phyloP scores from a whole-genome alignment of 2,113 vertebrate species.

The Mirza zaza region DNA sequence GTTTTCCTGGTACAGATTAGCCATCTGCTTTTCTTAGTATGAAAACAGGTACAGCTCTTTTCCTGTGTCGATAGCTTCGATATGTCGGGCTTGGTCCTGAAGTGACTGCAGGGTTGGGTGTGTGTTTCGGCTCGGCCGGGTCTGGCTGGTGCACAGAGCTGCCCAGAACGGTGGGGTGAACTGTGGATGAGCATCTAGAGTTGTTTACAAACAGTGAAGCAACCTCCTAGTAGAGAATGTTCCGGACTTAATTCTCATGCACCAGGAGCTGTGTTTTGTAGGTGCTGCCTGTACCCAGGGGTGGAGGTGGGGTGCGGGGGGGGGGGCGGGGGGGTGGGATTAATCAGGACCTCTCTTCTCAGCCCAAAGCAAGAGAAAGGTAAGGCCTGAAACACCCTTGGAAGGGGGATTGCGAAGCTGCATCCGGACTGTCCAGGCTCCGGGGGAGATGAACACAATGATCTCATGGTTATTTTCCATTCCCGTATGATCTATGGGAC shows the following conservation, averaged over 20 bases:
- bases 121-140: not conserved
- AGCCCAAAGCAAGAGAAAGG: not conserved
- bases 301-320: too few relatives aligned
- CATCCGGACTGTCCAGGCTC: not conserved
- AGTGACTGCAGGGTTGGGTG: not conserved
- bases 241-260: conserved; percentile 24
- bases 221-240: not conserved
- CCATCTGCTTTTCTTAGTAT: conserved; percentile 25
- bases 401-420: not conserved
- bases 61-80: not conserved
- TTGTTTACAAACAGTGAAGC: conserved; percentile 32
- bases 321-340: not conserved
- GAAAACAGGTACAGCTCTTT: not conserved
- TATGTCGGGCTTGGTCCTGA: not conserved
- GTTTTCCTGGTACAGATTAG: not conserved
- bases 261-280: not conserved
- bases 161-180: not conserved
- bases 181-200: not conserved
- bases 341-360: not conserved
- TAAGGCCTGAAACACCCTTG: too few relatives aligned
- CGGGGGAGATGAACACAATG: not conserved
- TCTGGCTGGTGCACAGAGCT: not conserved
- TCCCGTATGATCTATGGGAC: conserved; percentile 28
- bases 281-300: not conserved
- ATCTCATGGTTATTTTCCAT: conserved; percentile 68